These are phyloP conservation scores for Mylabris phalerata DNA, from an alignment of 1,140 invertebrate genomes.

Conservation along the genomic window DNA sequence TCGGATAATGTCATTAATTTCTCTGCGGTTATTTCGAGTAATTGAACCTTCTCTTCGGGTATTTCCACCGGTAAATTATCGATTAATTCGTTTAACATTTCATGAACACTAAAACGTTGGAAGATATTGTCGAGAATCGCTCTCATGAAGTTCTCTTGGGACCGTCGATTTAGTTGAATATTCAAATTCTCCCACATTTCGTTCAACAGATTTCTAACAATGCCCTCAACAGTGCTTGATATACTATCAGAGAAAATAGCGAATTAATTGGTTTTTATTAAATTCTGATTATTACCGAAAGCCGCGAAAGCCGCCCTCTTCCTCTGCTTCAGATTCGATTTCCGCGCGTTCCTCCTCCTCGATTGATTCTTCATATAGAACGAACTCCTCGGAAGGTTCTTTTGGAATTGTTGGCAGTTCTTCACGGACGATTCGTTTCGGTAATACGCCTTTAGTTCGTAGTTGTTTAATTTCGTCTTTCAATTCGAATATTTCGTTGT, in stretches of 20 bases:
- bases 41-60: background rate
- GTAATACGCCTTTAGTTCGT: constrained; percentile 31
- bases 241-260: no score
- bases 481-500: constrained; percentile 23
- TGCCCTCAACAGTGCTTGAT: no score
- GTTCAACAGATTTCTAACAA: constrained; percentile 12
- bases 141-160: constrained; percentile 17
- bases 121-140: constrained; percentile 21
- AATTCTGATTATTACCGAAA: no score
- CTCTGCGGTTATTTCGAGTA: constrained; percentile 22
- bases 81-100: constrained; percentile 25
- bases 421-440: background rate
- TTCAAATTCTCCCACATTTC: constrained; percentile 25
- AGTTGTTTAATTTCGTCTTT: constrained; percentile 35
- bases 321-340: constrained; percentile 10
- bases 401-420: constrained; percentile 9
- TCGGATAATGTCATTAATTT: constrained; percentile 20
- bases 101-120: constrained; percentile 20
- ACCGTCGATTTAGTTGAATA: constrained; percentile 10
- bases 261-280: no score
- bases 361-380: background rate
- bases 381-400: constrained; percentile 16
- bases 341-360: constrained; percentile 10
- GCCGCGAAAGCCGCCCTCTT: background rate
- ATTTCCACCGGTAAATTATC: constrained; percentile 24